Evolutionary conservation across 1,140 invertebrate species (phyloP), one percentile per base, ranked within the genome.

Genomic region (Hypothenemus hampei): DNA sequence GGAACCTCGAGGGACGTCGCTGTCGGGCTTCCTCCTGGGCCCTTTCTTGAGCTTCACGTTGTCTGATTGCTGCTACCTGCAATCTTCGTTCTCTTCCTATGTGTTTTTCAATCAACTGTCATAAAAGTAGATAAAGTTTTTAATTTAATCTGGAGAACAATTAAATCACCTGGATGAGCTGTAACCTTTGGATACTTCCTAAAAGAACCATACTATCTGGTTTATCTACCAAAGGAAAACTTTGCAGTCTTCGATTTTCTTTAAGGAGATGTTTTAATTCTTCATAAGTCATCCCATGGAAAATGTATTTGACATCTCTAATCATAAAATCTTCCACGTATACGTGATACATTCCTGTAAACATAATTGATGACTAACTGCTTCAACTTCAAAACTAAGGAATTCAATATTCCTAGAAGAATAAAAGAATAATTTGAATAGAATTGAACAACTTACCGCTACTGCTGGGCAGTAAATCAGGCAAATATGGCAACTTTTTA

Each of bases 241-340:
- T 85, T 53, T 87, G 80, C 29, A 94, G 60, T 58, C 75, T 76
- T 39, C 78, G 73, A 15, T 67, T 62, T 40, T 84, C 81, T 58
- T 89, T 88, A 0, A 94, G 74, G 11, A 92, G 77, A 18, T 83
- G 81, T 66, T 92, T 92, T 6, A 96, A 71, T 62, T 89, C 86
- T 56, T 86, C 82, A 74, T 96, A 97, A 0, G 85, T 88, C 75
- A 94, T 94, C 23, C 84, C 82, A 65, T 93, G 84, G 84, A 90
- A 95, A 58, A 98, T 93, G 65, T 87, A 92, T 67, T 88, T 89
- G 0, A 97, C 84, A 64, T 96, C 86, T 6, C 86, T 78, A 10
- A 95, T 81, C 94, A 98, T 98, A 61, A 98, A 96, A 70, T 97
- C 92, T 73, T 96, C 93, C 3, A 97, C 93, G 73, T 87, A 93